Evolutionary conservation across 2,113 vertebrate species (phyloP).

Genomic region (Laticauda colubrina): DNA sequence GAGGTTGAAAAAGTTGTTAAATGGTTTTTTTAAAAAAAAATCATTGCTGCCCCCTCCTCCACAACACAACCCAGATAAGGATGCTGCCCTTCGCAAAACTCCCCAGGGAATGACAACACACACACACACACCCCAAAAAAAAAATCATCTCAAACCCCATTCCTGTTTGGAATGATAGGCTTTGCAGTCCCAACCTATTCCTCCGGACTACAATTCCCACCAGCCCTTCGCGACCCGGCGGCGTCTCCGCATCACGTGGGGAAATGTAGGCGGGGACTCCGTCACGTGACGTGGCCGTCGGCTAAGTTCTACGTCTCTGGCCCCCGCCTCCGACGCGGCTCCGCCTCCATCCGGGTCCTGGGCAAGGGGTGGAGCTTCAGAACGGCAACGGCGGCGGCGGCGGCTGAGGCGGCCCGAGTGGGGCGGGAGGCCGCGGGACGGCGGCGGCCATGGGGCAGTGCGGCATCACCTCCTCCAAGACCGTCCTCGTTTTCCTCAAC

Average conservation of each 20-base stretch:
- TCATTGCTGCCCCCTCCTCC: neutral
- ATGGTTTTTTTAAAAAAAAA: neutral
- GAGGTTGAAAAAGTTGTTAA: neutral
- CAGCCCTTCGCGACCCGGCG: neutral
- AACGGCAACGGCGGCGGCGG: slow-evolving; percentile 20
- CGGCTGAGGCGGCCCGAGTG: neutral
- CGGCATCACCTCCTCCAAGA: slow-evolving; percentile 95
- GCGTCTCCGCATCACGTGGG: neutral
- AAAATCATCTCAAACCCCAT: neutral
- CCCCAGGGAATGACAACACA: neutral
- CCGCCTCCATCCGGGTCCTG: neutral
- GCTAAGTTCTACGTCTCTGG: slow-evolving; percentile 50
- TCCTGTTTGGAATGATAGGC: neutral
- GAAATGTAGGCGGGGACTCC: neutral
- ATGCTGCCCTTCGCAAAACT: neutral
- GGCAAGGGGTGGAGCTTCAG: neutral
- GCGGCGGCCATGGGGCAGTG: slow-evolving; percentile 80
- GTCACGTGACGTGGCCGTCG: slow-evolving; percentile 33
- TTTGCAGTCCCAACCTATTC: neutral
- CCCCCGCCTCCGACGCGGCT: neutral
- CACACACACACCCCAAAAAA: too few relatives aligned
- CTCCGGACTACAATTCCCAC: neutral
- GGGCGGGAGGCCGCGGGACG: slow-evolving; percentile 20
- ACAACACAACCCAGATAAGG: neutral
- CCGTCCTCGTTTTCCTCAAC: slow-evolving; percentile 94